Base-by-base conservation (phyloP, 2,888 invertebrate species). In the Tethea ocularis region DNA sequence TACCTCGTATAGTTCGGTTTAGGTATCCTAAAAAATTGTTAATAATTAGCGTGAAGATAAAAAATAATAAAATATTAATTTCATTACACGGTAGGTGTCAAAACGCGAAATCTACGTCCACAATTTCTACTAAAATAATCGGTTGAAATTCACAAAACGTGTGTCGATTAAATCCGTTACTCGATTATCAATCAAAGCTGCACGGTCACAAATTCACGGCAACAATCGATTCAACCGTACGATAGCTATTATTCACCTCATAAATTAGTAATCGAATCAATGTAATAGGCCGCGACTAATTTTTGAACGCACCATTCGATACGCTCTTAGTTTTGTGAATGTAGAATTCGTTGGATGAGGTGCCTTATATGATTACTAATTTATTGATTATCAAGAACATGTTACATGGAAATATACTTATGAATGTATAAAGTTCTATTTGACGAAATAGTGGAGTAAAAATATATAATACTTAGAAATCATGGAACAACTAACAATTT, bases 221-320 rank as follows among this genome's bases (percentile, higher is more conserved):
- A 72, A 78, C 78, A 86, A 87, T 87, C 87, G 83, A 81, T 86
- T 85, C 86, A 83, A 84, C 84, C 46, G 46, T 81, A 61, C 56
- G 75, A 84, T 80, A 83, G 81, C 81, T 79, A 89, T 91, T 91
- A 88, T 83, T 86, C 88, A 88, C 89, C 88, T 88, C 85, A 87
- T 91, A 90, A 91, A 92, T 91, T 87, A 87, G 77, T 88, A 88
- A 89, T 91, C 85, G 88, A 90, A 91, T 90, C 84, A 84, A 83
- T 82, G 77, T 89, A 91, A 92, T 91, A 85, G 89, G 87, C 89
- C 88, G 81, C 72, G 71, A 78, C 88, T 74, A 89, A 92, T 91
- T 87, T 85, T 84, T 84, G 87, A 88, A 88, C 85, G 87, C 78
- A 73, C 75, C 80, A 82, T 89, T 90, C 78, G 84, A 71, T 75